Evolutionary conservation across 2,113 vertebrate species (phyloP).

Genomic region (Leptodactylus fuscus): DNA sequence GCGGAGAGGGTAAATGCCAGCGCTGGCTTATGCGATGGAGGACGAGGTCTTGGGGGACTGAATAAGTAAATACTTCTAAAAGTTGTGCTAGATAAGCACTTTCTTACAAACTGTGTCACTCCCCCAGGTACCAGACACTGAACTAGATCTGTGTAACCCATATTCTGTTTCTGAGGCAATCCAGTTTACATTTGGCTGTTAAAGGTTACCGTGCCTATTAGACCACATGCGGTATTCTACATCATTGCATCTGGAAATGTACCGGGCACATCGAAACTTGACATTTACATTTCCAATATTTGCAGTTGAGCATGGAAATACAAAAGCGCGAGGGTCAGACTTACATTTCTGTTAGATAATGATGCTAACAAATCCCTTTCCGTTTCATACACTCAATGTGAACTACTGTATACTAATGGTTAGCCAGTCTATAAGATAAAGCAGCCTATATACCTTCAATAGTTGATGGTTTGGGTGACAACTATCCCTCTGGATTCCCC

Average conservation of each 20-base stretch:
- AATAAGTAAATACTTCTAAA: slow-evolving; percentile 41
- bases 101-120: slow-evolving; percentile 48
- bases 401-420: too few relatives aligned
- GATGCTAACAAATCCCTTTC: too few relatives aligned
- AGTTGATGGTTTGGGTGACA: too few relatives aligned
- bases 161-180: not conserved
- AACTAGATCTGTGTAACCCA: slow-evolving; percentile 43
- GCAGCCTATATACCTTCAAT: too few relatives aligned
- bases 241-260: not conserved
- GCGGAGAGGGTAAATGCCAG: not conserved
- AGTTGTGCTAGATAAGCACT: slow-evolving; percentile 46
- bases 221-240: not conserved
- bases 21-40: slow-evolving; percentile 23
- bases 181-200: slow-evolving; percentile 8
- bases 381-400: too few relatives aligned
- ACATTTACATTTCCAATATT: too few relatives aligned
- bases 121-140: slow-evolving; percentile 43
- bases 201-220: slow-evolving; percentile 11
- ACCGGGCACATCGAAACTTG: too few relatives aligned
- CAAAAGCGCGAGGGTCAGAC: not conserved
- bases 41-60: not conserved
- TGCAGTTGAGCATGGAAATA: not conserved
- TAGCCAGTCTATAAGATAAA: too few relatives aligned
- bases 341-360: too few relatives aligned
- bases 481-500: too few relatives aligned